These are phyloP conservation scores for Aphelenchoides besseyi DNA, from an alignment of 1,140 invertebrate genomes.

Conservation along the genomic window DNA sequence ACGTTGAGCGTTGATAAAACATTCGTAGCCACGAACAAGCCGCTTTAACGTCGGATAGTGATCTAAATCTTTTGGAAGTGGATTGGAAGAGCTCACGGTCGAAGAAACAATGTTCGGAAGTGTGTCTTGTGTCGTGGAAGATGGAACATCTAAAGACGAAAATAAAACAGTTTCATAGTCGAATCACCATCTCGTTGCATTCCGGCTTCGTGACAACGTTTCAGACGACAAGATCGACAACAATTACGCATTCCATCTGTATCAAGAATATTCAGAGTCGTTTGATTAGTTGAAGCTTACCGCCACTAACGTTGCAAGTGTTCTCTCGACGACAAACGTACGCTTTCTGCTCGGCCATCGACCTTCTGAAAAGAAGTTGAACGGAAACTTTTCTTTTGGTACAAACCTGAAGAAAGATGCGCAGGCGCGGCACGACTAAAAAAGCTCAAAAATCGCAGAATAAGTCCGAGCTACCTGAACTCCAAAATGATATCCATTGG, in stretches of 20 bases:
- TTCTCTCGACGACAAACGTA: constrained; percentile 11
- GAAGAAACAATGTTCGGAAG: constrained; percentile 10
- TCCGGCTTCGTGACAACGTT: constrained; percentile 2
- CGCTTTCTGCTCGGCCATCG: constrained; percentile 15
- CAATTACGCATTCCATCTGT: constrained; percentile 14
- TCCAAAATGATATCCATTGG: constrained; percentile 12
- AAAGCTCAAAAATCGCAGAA: neutral
- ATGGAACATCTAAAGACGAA: neutral
- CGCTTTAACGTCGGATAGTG: neutral
- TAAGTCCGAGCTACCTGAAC: constrained; percentile 6
- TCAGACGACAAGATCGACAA: constrained; percentile 7
- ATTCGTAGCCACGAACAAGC: constrained; percentile 9
- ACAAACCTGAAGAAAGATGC: neutral
- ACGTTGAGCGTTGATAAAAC: constrained; percentile 6
- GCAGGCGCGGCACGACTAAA: constrained; percentile 1
- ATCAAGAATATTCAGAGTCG: neutral
- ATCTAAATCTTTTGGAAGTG: neutral
- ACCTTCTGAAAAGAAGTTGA: neutral
- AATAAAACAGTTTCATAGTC: neutral
- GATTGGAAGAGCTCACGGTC: too few relatives aligned
- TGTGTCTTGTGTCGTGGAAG: neutral
- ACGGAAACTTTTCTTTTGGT: too few relatives aligned
- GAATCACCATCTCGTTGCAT: constrained; percentile 14
- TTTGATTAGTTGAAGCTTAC: neutral
- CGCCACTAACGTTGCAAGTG: constrained; percentile 9